These are phyloP conservation scores for Melanotus villosus DNA, from an alignment of 2,888 invertebrate genomes.

Conservation along the genomic window DNA sequence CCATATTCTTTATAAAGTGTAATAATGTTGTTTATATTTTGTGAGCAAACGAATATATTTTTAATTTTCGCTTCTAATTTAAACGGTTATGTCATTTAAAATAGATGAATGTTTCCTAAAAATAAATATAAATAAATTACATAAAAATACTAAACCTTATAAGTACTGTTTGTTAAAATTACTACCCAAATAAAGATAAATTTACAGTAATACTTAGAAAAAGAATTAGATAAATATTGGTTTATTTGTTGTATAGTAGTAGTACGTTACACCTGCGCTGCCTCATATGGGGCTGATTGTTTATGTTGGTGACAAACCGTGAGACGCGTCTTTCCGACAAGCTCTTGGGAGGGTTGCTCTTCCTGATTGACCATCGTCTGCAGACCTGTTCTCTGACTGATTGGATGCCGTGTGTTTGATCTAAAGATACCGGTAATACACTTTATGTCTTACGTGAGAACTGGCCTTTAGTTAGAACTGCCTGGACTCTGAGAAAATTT, in stretches of 20 bases:
- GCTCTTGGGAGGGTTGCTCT: conserved; percentile 56
- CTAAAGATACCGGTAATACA: conserved; percentile 45
- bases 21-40: too few species aligned
- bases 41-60: too few species aligned
- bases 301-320: conserved; percentile 54
- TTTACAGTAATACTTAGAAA: too few species aligned
- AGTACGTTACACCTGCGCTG: conserved; percentile 16
- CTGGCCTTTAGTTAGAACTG: conserved; percentile 43
- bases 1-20: too few species aligned
- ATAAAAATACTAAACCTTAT: too few species aligned
- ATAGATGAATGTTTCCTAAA: too few species aligned
- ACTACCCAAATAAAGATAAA: too few species aligned
- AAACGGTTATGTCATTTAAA: too few species aligned
- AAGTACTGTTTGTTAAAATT: too few species aligned
- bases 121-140: too few species aligned
- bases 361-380: conserved; percentile 54
- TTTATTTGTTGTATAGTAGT: not conserved
- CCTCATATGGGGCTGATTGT: conserved; percentile 44
- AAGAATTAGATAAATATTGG: too few species aligned
- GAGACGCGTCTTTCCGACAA: conserved; percentile 52
- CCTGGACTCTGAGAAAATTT: conserved; percentile 46
- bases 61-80: too few species aligned
- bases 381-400: conserved; percentile 47
- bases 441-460: conserved; percentile 48
- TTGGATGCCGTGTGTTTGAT: conserved; percentile 51